Conservation (phyloP, 2,797 vertebrate genomes). For the Melanotaenia boesemani region DNA sequence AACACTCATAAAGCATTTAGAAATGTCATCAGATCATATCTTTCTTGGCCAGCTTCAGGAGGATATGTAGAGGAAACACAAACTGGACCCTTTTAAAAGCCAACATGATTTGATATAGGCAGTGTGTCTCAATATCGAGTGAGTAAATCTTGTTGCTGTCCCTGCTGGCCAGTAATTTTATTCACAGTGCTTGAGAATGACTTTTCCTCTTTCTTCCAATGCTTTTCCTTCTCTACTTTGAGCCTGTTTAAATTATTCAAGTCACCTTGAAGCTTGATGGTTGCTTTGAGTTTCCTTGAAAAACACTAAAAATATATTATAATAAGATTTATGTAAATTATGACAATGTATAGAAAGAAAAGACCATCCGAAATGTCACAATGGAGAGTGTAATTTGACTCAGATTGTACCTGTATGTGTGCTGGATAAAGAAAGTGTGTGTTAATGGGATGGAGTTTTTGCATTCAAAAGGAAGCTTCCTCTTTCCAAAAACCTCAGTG, state of each 20-base stretch:
- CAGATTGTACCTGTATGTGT: slow-evolving; percentile 17
- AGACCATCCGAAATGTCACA: slow-evolving; percentile 20
- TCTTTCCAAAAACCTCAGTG: slow-evolving; percentile 45
- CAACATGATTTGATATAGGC: slow-evolving; percentile 42
- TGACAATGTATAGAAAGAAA: slow-evolving; percentile 18
- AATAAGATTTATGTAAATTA: slow-evolving; percentile 34
- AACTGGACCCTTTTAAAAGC: slow-evolving; percentile 35
- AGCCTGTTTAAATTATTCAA: slow-evolving; percentile 46
- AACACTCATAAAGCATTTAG: slow-evolving; percentile 27
- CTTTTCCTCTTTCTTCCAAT: slow-evolving; percentile 17
- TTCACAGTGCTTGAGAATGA: slow-evolving; percentile 36
- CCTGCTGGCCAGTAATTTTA: slow-evolving; percentile 56
- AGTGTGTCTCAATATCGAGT: slow-evolving; percentile 37
- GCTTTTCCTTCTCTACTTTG: slow-evolving; percentile 20
- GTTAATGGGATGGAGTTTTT: slow-evolving; percentile 17
- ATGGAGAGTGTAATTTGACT: slow-evolving; percentile 31
- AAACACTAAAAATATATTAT: slow-evolving; percentile 30
- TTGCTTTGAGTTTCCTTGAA: slow-evolving; percentile 30
- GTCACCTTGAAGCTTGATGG: slow-evolving; percentile 30
- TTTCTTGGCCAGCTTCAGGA: slow-evolving; percentile 25
- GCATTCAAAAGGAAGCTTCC: slow-evolving; percentile 47
- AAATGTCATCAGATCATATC: slow-evolving; percentile 41
- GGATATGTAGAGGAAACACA: slow-evolving; percentile 27
- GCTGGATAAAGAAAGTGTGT: slow-evolving; percentile 5
- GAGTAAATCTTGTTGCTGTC: slow-evolving; percentile 52